Percentiles rank a stretch among this genome's conserved stretches.
Conservation (phyloP, 1,140 invertebrate genomes). For the Nomia melanderi region DNA sequence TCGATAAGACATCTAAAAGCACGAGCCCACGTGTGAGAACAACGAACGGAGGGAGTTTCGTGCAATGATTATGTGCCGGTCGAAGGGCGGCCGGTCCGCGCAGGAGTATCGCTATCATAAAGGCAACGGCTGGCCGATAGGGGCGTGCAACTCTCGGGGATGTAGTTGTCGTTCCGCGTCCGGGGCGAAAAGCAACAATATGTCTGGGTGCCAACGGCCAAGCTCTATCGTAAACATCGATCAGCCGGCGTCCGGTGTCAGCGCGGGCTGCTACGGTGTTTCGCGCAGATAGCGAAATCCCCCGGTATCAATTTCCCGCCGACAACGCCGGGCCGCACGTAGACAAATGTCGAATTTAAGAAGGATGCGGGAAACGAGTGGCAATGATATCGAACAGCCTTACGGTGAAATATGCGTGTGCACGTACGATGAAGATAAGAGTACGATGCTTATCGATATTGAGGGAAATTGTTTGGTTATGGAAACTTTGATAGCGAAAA, state of each 20-base stretch:
- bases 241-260: slow-evolving; percentile 21
- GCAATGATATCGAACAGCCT: slow-evolving; percentile 4
- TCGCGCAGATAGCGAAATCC: slow-evolving; percentile 33
- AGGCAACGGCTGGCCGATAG: neutral
- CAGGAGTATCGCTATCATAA: slow-evolving; percentile 13
- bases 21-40: too few relatives aligned
- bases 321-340: slow-evolving; percentile 38
- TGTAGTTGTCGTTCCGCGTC: slow-evolving; percentile 12
- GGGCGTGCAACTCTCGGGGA: neutral
- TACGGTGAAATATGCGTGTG: too few relatives aligned
- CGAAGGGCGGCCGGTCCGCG: too few relatives aligned
- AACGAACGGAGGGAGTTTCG: too few relatives aligned
- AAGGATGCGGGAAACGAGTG: neutral
- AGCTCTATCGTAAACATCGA: slow-evolving; percentile 58
- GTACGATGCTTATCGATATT: too few relatives aligned
- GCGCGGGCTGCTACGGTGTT: neutral
- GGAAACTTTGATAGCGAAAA: too few relatives aligned
- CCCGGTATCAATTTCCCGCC: slow-evolving; percentile 52
- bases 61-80: too few relatives aligned
- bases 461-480: too few relatives aligned
- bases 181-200: slow-evolving; percentile 43
- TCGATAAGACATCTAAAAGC: too few relatives aligned
- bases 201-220: slow-evolving; percentile 40
- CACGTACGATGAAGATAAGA: too few relatives aligned
- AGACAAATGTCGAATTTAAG: slow-evolving; percentile 59